These are phyloP conservation scores for Phylloscopus trochiloides DNA, from an alignment of 2,113 vertebrate genomes.

Conservation along the genomic window DNA sequence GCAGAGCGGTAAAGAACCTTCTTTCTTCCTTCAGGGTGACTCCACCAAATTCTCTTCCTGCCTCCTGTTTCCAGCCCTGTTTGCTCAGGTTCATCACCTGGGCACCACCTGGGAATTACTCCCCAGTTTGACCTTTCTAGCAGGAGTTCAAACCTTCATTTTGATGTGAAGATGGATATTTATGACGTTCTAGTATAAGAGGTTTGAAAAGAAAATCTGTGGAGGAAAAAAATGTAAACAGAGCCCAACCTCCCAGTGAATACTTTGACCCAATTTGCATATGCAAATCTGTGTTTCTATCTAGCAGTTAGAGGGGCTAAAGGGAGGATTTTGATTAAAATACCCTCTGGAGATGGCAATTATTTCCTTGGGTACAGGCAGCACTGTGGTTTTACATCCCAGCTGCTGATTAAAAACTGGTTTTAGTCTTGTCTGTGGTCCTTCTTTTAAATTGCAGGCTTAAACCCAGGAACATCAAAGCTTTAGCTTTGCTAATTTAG, in stretches of 20 bases:
- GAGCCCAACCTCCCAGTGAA: neutral
- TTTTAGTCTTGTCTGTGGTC: neutral
- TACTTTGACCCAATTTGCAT: neutral
- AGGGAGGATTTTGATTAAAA: neutral
- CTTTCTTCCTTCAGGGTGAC: neutral
- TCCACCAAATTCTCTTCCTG: neutral
- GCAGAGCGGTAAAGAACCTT: slow-evolving; percentile 85
- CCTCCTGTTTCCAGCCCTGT: neutral
- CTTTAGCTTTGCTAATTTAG: neutral
- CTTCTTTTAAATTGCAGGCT: neutral
- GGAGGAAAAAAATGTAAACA: neutral
- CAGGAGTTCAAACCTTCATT: neutral
- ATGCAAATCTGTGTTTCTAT: neutral
- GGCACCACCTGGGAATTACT: neutral
- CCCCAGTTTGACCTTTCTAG: neutral
- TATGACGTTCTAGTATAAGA: neutral
- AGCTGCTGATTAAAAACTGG: neutral
- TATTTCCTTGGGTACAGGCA: neutral
- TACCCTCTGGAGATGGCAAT: neutral
- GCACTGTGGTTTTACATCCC: neutral
- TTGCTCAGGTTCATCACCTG: neutral
- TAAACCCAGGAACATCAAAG: neutral
- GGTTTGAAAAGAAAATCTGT: neutral
- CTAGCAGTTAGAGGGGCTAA: neutral
- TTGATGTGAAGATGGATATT: neutral